Conservation (phyloP, 2,888 invertebrate genomes). For the Ophion ellenae region DNA sequence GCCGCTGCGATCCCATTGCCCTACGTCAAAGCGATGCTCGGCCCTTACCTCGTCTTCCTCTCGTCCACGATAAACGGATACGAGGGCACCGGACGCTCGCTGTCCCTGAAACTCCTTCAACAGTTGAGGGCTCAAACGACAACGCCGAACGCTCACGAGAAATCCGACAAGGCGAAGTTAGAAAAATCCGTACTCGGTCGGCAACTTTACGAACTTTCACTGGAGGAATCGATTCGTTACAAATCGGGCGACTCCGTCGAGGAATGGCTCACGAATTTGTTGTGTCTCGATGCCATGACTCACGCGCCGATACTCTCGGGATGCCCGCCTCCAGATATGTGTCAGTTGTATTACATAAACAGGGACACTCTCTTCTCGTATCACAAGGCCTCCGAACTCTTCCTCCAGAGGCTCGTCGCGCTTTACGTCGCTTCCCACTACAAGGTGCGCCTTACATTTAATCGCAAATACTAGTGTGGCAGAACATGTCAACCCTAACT, state of each 20-base stretch:
- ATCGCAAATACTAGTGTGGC: background rate
- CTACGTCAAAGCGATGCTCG: slow-evolving; percentile 94
- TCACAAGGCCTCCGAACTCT: slow-evolving; percentile 96
- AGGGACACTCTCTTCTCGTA: slow-evolving; percentile 98
- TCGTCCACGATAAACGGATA: slow-evolving; percentile 99
- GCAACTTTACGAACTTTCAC: slow-evolving; percentile 86
- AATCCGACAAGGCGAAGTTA: slow-evolving; percentile 81
- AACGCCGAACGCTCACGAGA: slow-evolving; percentile 85
- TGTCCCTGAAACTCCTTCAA: slow-evolving; percentile 96
- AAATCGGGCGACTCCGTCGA: slow-evolving; percentile 94
- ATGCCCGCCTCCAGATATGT: slow-evolving; percentile 94
- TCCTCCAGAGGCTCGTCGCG: slow-evolving; percentile 95
- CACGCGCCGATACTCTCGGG: slow-evolving; percentile 89
- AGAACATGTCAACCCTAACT: too few relatives aligned
- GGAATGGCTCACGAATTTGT: slow-evolving; percentile 94
- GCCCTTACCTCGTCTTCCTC: slow-evolving; percentile 96
- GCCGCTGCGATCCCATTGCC: slow-evolving; percentile 99
- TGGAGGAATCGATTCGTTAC: slow-evolving; percentile 97
- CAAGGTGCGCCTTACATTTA: slow-evolving; percentile 86
- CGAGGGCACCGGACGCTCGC: slow-evolving; percentile 98
- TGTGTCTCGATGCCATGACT: slow-evolving; percentile 94
- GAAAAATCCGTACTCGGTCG: slow-evolving; percentile 84
- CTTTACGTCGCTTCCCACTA: slow-evolving; percentile 99
- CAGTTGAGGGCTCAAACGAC: slow-evolving; percentile 90
- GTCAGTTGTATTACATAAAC: slow-evolving; percentile 94